A percentile compares a stretch with the other conserved stretches of the same genome.
Conservation (phyloP, 1,140 invertebrate species). For the Neodiprion fabricii region DNA sequence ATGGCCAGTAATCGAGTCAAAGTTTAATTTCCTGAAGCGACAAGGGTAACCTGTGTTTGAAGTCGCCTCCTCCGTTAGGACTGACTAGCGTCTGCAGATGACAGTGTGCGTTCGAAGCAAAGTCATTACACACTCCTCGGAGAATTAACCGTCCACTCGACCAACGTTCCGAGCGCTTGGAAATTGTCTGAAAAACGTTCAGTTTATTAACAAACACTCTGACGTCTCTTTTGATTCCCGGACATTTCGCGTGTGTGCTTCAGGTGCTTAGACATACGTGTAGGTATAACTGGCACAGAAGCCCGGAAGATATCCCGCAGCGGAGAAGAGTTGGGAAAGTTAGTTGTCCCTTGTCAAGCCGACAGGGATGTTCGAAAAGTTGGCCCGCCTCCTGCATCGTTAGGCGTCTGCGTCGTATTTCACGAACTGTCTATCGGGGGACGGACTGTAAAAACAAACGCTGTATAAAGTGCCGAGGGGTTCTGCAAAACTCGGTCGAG, state of each 20-base stretch:
- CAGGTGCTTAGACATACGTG: background rate
- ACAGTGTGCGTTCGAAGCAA: background rate
- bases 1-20: conserved; percentile 55
- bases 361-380: background rate
- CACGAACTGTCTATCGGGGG: conserved; percentile 5
- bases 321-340: background rate
- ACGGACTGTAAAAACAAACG: conserved; percentile 7
- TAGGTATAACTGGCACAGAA: background rate
- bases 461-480: conserved; percentile 4
- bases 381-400: background rate
- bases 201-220: background rate
- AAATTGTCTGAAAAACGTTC: too few relatives aligned
- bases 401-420: background rate
- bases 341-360: background rate
- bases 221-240: conserved; percentile 19
- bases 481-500: background rate
- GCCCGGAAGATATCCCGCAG: too few relatives aligned
- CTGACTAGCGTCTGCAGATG: background rate
- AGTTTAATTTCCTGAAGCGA: conserved; percentile 59
- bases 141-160: conserved; percentile 37
- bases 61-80: background rate
- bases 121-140: conserved; percentile 44
- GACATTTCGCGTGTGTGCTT: conserved; percentile 6
- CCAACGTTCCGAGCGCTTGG: conserved; percentile 15
- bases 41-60: conserved; percentile 6